phyloP scores from a whole-genome alignment of 1,140 invertebrate genomes.

The Atta cephalotes region DNA sequence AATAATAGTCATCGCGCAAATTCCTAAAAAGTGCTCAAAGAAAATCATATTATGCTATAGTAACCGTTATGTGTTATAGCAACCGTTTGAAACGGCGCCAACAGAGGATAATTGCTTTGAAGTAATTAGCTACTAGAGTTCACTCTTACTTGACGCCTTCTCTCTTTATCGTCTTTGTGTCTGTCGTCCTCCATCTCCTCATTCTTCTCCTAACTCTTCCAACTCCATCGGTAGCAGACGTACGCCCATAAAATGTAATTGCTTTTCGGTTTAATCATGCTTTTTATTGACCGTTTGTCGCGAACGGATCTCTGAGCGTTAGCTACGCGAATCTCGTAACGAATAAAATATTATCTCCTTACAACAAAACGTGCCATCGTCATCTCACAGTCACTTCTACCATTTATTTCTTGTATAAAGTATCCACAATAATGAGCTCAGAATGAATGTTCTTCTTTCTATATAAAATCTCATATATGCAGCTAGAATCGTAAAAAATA shows the following conservation, averaged over 20 bases:
- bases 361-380: not conserved
- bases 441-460: not conserved
- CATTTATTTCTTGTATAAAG: not conserved
- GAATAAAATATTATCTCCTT: slow-evolving; percentile 40
- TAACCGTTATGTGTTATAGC: not conserved
- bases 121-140: slow-evolving; percentile 80
- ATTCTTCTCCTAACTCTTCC: slow-evolving; percentile 31
- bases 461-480: not conserved
- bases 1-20: not conserved
- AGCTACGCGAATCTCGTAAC: not conserved
- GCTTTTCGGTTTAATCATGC: slow-evolving; percentile 72
- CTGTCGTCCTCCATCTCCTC: slow-evolving; percentile 31
- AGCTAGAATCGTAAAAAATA: slow-evolving; percentile 25
- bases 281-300: slow-evolving; percentile 61
- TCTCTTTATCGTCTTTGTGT: slow-evolving; percentile 8
- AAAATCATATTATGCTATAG: not conserved
- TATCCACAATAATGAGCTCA: slow-evolving; percentile 1
- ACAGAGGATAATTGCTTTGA: slow-evolving; percentile 83
- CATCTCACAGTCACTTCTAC: not conserved
- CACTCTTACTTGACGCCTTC: slow-evolving; percentile 52
- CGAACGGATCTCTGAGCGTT: slow-evolving; percentile 32
- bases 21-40: not conserved
- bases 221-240: slow-evolving; percentile 48
- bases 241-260: slow-evolving; percentile 72
- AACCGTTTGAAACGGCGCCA: slow-evolving; percentile 65